Base-by-base conservation (phyloP, 2,888 invertebrate species). In the Pammene aurita region DNA sequence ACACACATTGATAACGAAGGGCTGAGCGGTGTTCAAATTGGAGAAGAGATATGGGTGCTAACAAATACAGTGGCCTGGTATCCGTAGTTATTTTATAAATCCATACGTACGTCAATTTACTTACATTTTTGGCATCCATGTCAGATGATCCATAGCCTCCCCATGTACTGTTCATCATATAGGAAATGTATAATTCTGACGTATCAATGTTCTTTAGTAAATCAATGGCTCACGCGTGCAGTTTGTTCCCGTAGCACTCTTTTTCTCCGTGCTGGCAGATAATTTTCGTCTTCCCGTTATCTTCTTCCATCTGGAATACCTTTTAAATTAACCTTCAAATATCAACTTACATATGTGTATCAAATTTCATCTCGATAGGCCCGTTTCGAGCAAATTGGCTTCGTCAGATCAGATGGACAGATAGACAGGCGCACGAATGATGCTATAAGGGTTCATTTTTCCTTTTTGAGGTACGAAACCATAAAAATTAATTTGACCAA, bases 191-290 rank as follows among this genome's bases (percentile, higher is more conserved):
- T 75, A 94, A 87, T 7, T 96, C 79, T 60, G 94, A 93, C 48
- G 87, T 77, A 2, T 93, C 87, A n/a, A 88, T 86, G 80, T 96
- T 93, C 58, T 87, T 82, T 11, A 96, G 84, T 13, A 91, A 78
- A 74, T 95, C 93, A 57, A 96, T 93, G 0, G 94, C 94, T 83
- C 97, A 97, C 0, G 96, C 95, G 82, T 97, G 97, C 68, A 96
- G 93, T 76, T 94, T 96, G 84, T 97, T 97, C 0, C 96, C 97
- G 75, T 94, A 93, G 80, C 97, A 97, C 85, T 97, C 96, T 0
- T 87, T 77, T 2, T 84, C 80, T 0, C 96, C 96, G 84, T 97
- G 97, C 80, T 97, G 97, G 80, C 97, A 97, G 18, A 87, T 14
- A 35, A 63, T 58, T 18, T 35, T 42, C 10, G 44, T 54, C 18